These are phyloP conservation scores for Chelidonichthys spinosus DNA, from an alignment of 2,797 vertebrate species.

Conservation along the genomic window DNA sequence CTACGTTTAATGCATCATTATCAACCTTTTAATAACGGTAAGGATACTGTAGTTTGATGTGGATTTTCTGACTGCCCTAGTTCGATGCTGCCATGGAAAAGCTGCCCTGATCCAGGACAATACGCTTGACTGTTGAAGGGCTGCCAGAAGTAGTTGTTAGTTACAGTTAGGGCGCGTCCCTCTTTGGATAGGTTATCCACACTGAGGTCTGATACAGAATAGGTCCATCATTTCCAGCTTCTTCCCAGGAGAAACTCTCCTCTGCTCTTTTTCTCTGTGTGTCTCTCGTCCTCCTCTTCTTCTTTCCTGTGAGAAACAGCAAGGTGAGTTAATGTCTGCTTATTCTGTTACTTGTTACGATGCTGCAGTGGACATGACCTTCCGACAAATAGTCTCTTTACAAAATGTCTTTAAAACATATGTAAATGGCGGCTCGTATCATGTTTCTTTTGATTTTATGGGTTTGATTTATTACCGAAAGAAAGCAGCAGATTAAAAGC, in stretches of 20 bases:
- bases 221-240: constrained; percentile 73
- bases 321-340: constrained; percentile 66
- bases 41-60: constrained; percentile 3
- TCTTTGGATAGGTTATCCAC: constrained; percentile 70
- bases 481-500: constrained; percentile 8
- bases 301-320: constrained; percentile 51
- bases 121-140: constrained; percentile 74
- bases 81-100: constrained; percentile 47
- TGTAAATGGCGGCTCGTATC: not conserved
- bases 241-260: constrained; percentile 69
- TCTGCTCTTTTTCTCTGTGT: constrained; percentile 50
- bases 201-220: constrained; percentile 71
- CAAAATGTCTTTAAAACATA: not conserved
- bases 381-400: not conserved
- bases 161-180: constrained; percentile 79
- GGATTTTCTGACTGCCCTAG: constrained; percentile 29
- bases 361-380: not conserved
- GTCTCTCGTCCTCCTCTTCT: constrained; percentile 42
- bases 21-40: not conserved
- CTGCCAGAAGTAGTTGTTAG: constrained; percentile 80
- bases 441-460: not conserved
- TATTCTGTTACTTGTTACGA: constrained; percentile 6
- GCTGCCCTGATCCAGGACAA: constrained; percentile 61
- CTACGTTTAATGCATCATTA: not conserved
- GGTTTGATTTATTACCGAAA: constrained; percentile 18